Base-by-base conservation (phyloP, 2,888 invertebrate species). In the Autographa gamma region DNA sequence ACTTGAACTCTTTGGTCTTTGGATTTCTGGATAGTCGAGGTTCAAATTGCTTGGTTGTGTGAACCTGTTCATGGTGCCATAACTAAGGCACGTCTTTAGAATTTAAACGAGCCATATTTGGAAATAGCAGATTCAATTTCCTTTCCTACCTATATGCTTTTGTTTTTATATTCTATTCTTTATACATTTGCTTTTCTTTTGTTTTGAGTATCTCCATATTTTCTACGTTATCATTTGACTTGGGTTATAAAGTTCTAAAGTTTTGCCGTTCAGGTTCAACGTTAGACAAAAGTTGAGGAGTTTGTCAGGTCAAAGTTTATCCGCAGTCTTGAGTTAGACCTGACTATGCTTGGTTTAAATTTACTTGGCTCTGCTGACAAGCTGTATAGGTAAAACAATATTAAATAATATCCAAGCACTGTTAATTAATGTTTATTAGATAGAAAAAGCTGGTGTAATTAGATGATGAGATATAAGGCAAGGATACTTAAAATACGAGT, bases 71-170 rank as follows among this genome's bases (percentile, higher is more conserved):
- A 62, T 83, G 78, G 81, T 85, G 82, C 86, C 85, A 87, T 89
- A 89, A 89, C 86, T 87, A 88, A 88, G 81, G 73, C 31, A 74
- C 87, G 87, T 85, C 87, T 86, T 64, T 82, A 72, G 91, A 91
- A 91, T 92, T 88, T 87, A 86, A 91, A 90, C 83, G 85, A 90
- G 86, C 86, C 80, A 86, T 88, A 86, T 88, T 89, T 81, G 75
- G 79, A 74, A 80, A 78, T 80, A 86, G 81, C 77, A 80, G 81
- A 90, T 89, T 89, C 89, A 88, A 90, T 92, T 89, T 88, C 82
- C 83, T 79, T 78, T 72, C 78, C 71, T 74, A 68, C 66, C 74
- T 76, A 76, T 78, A 64, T 56, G 25, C 77, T 70, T 73, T 73
- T 76, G 76, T 83, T 82, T 86, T 85, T 85, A 87, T 80, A 86